Evolutionary conservation across 2,113 vertebrate genomes (phyloP), one percentile per base, ranked within the genome.

Genomic region (Pterophyllum scalare): DNA sequence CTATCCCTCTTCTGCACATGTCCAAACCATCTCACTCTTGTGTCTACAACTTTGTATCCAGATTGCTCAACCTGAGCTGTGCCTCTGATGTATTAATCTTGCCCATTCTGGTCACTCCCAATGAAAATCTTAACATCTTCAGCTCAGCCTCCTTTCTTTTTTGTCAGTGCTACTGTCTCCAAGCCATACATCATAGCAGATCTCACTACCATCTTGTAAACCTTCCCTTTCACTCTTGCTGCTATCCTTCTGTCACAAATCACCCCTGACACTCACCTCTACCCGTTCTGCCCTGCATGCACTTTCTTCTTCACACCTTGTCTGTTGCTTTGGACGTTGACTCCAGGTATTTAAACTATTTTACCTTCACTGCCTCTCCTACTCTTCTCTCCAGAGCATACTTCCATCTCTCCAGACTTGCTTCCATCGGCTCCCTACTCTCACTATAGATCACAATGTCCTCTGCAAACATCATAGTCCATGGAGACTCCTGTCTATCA

Each of bases 221-320:
- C 8, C 35, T 35, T 35, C 35, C 35, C 35, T 35, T 35, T 35
- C 35, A 35, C 35, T 35, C 35, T 8, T 64, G 61, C 61, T 40
- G 61, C 13, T 49, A 1, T 6, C 5, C 35, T 40, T 64, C 35
- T 64, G 61, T 9, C 61, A 40, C 7, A 40, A 64, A 38, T 38
- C 35, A 38, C 35, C 22, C 33, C 0, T 0, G 61, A 40, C n/a
- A 24, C 11, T 40, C 1, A 4, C 12, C 0, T 64, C 35, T 13
- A 40, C 35, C 40, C 7, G 13, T 33, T 40, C n/a, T n/a, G 24
- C n/a, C 13, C 35, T 64, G 61, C 40, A 3, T 24, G 35, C 35
- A 64, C 35, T 64, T n/a, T 64, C 5, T 0, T n/a, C 20, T 13
- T 40, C n/a, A 22, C 35, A 33, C 33, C 7, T 33, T 64, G 4